Evolutionary conservation across 2,797 vertebrate species (phyloP), one percentile per base, ranked within the genome.

Genomic region (Peromyscus attwateri): DNA sequence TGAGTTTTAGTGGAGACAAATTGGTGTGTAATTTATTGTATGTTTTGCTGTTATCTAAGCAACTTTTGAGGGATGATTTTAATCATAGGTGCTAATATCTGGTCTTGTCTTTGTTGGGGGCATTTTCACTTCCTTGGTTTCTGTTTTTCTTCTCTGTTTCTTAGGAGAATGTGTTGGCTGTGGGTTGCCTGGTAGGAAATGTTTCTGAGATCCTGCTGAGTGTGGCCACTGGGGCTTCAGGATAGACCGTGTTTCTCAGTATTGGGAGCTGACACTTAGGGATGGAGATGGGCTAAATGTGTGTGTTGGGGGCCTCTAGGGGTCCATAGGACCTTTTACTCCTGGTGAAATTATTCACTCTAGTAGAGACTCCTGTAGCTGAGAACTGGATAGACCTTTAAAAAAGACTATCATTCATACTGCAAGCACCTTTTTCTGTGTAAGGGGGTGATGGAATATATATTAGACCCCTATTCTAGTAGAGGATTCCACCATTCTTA

Each of bases 401-500:
- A 19, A 19, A 89, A 89, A 88, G 25, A 81, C 8, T 37, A 0
- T 76, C 62, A 49, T 21, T 89, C 62, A 84, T 27, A 1, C 8
- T 49, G 31, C 46, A 77, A n/a, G 0, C 14, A 13, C 14, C 3
- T 34, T 73, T 11, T 92, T 92, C 0, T 76, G 14, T 29, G 13
- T 62, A 57, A 84, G 1, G 11, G 46, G 14, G 3, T 75, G 31
- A 83, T 46, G 23, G 4, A 66, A 21, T 70, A 57, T 13, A 10
- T 34, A 55, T 62, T 79, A 31, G 40, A 75, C 43, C 80, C 11
- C 8, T 5, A 68, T 43, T n/a, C 3, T 25, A 92, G 62, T 16
- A 60, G 34, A 85, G 29, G 8, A 81, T 77, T 81, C 89, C 60
- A 80, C 75, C n/a, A 95, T 75, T 82, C 89, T 14, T 23, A 79